Base-by-base conservation (phyloP, 1,140 invertebrate species). In the Elysia chlorotica region DNA sequence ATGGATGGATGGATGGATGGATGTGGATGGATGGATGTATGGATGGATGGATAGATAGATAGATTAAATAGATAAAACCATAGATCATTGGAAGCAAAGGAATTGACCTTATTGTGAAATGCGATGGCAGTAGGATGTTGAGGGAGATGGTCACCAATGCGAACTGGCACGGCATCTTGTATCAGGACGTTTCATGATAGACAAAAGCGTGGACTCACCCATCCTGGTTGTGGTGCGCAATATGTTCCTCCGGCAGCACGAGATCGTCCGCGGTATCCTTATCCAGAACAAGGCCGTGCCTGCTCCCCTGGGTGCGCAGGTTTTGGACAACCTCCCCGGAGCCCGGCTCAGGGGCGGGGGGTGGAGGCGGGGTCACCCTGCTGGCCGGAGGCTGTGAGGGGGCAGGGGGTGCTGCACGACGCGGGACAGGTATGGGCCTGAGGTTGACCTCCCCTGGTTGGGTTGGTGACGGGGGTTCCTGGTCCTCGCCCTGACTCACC, bases 341-440 rank as follows among this genome's bases (percentile, higher is more conserved):
- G 17, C 73, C 74, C 25, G 74, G 76, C 19, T 73, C 66, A 1
- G 76, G 67, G 17, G 76, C 71, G 35, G 76, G 74, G 0, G 75
- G 72, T 33, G 75, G 75, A 0, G 59, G 53, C 17, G 23, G 41
- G 57, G 5, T 2, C 33, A 33, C 35, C 36, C 31, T 28, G 41
- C 31, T 62, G 10, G 21, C 30, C 21, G 35, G 5, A 21, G 21
- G 35, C 6, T 21, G 37, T 5, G 69, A 37, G 3, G 69, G 69
- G 48, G 69, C 57, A n/a, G 69, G 69, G 1, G 69, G 69, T 10
- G 69, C 57, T 3, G 28, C 36, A 23, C 69, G 35, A 2, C 69
- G 56, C 1, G 69, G 69, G 2, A 71, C 23, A n/a, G 69, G 69
- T 2, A 71, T 28, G 21, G 69, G 69, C 57, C 28, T 30, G 35